Evolutionary conservation across 2,888 invertebrate species (phyloP), one percentile per base, ranked within the genome.

Genomic region (Cephus pygmeus): DNA sequence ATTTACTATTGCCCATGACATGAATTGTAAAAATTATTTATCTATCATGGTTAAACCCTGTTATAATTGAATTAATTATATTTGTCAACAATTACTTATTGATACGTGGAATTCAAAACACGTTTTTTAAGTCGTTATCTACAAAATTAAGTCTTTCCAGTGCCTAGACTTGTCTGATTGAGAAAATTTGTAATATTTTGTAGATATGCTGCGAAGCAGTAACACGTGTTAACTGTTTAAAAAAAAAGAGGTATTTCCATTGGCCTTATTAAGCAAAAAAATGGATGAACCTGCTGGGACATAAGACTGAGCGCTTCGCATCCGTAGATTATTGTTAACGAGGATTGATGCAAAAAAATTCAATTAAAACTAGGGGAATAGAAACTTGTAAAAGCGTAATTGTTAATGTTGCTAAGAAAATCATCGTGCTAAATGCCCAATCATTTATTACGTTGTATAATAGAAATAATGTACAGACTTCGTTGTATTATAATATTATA

Each of bases 291-390:
- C 82, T 84, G 85, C 83, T 85, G 83, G 83, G 83, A 87, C 82
- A 88, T 81, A 90, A 90, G 90, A 90, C 90, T 90, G 90, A 90
- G 81, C 84, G 85, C 86, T 85, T 86, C 83, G 85, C 85, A 85
- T 84, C 82, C 83, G 78, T 86, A 83, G 79, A 76, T 75, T 85
- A 86, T 80, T 79, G 85, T 85, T 79, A 77, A 34, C 68, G 79
- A 73, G n/a, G 30, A 78, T 81, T 73, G 36, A 78, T 34, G 73
- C 73, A 71, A 75, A 69, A 76, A 76, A 79, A 77, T 75, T 36
- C 73, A 68, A 76, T 71, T 56, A 78, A 81, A 75, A 78, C 69
- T 75, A 77, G 33, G 36, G 33, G 73, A 73, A 69, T 75, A 73
- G 81, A 80, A 74, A 80, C 69, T 69, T 71, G 33, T 79, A 81